Conservation (phyloP, 30 jellyfish, hydroid and myxozoan genomes). For the Hydractinia echinata region DNA sequence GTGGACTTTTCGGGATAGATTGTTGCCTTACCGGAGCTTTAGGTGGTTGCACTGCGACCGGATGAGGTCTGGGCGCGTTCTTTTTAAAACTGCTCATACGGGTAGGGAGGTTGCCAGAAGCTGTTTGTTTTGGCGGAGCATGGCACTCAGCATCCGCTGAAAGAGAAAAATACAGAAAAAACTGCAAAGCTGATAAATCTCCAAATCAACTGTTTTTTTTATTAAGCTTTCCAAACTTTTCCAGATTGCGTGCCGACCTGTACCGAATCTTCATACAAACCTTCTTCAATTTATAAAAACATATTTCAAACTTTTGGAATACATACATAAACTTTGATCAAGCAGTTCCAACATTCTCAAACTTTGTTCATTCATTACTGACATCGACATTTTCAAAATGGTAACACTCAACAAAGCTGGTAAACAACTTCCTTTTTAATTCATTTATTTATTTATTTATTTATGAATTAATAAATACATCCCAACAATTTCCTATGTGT, state of each 20-base stretch:
- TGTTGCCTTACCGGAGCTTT: too few relatives aligned
- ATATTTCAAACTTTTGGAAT: neutral
- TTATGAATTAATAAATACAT: too few relatives aligned
- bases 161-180: neutral
- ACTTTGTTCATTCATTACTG: conserved; percentile 3
- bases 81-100: conserved; percentile 84
- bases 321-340: conserved; percentile 9
- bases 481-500: too few relatives aligned
- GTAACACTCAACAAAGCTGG: neutral
- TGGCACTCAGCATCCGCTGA: conserved; percentile 35
- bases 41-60: too few relatives aligned
- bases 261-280: too few relatives aligned
- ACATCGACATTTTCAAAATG: neutral
- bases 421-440: neutral
- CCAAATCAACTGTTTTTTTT: too few relatives aligned
- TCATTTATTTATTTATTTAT: neutral
- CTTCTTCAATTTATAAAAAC: neutral
- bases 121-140: conserved; percentile 47
- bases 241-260: too few relatives aligned
- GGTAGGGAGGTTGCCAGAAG: conserved; percentile 54
- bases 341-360: neutral
- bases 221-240: too few relatives aligned
- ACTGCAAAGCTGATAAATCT: too few relatives aligned
- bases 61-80: conserved; percentile 30
- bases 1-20: too few relatives aligned